A percentile compares a stretch with the other conserved stretches of the same genome.
These are phyloP conservation scores for Palaemon carinicauda DNA, from an alignment of 1,140 invertebrate genomes.

Conservation along the genomic window DNA sequence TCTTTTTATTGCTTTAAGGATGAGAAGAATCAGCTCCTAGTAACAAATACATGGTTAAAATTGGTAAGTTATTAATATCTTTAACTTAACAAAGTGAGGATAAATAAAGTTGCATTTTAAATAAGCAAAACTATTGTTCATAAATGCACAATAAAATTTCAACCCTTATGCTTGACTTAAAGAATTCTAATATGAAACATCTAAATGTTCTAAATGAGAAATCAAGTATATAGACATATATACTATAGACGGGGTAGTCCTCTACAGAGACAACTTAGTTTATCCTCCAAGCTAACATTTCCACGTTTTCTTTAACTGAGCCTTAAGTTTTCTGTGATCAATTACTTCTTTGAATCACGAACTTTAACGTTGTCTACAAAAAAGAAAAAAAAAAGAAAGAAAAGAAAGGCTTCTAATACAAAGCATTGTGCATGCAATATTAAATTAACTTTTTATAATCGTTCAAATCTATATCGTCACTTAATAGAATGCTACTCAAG, in stretches of 20 bases:
- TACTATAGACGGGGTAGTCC: slow-evolving; percentile 51
- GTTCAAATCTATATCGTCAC: slow-evolving; percentile 44
- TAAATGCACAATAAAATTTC: slow-evolving; percentile 52
- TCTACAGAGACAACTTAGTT: slow-evolving; percentile 59
- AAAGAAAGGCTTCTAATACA: slow-evolving; percentile 58
- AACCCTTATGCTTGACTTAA: slow-evolving; percentile 53
- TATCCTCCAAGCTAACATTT: slow-evolving; percentile 61
- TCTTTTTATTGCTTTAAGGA: slow-evolving; percentile 73
- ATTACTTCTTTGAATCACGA: slow-evolving; percentile 60
- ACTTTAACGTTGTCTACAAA: slow-evolving; percentile 58
- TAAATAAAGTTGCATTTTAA: slow-evolving; percentile 62
- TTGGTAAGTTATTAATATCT: slow-evolving; percentile 73
- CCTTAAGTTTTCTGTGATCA: slow-evolving; percentile 58
- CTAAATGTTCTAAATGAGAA: slow-evolving; percentile 48
- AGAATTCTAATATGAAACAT: slow-evolving; percentile 51
- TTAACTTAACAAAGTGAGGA: slow-evolving; percentile 62
- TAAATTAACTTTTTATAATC: slow-evolving; percentile 45
- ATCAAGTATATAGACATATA: slow-evolving; percentile 24
- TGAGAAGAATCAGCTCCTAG: slow-evolving; percentile 92
- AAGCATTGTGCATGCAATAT: slow-evolving; percentile 54
- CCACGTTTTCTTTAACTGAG: slow-evolving; percentile 59
- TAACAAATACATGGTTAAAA: slow-evolving; percentile 92
- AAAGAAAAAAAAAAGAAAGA: not conserved
- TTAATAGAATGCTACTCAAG: slow-evolving; percentile 51
- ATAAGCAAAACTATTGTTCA: slow-evolving; percentile 56